Conservation (phyloP, 2,797 vertebrate genomes). For the Loriculus beryllinus region DNA sequence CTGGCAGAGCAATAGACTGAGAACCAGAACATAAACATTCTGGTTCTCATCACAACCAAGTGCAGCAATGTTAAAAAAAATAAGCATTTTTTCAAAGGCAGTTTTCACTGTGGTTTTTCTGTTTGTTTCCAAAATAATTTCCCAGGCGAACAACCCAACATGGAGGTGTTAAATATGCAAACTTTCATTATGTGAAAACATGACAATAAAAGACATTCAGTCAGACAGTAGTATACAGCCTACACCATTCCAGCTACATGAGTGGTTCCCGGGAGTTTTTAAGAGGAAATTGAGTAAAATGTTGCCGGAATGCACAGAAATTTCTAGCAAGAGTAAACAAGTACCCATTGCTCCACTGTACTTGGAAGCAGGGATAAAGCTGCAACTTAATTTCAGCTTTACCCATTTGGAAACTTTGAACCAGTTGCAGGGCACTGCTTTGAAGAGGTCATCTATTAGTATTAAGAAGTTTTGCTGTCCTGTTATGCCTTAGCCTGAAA, state of each 20-base stretch:
- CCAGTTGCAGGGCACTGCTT: not conserved
- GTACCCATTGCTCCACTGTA: not conserved
- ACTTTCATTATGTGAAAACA: not conserved
- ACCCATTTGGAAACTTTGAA: not conserved
- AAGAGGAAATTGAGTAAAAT: not conserved
- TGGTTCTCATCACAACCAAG: not conserved
- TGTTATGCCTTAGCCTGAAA: not conserved
- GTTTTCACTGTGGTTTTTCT: not conserved
- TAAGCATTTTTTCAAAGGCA: not conserved
- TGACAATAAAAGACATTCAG: not conserved
- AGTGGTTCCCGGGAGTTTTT: not conserved
- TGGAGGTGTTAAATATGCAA: not conserved
- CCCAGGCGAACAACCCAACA: not conserved
- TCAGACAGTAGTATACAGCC: not conserved
- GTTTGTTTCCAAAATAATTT: not conserved
- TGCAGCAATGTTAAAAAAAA: not conserved
- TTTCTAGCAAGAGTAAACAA: not conserved
- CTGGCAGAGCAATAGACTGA: not conserved
- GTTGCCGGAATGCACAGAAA: not conserved
- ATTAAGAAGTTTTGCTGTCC: not conserved
- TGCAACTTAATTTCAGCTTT: not conserved
- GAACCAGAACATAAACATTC: not conserved
- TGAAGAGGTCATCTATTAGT: not conserved
- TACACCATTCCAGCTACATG: fast-evolving
- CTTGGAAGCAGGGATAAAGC: not conserved